Percentiles rank a stretch among this genome's conserved stretches.
phyloP scores from a whole-genome alignment of 2,113 vertebrate species.

The Anguilla japonica region DNA sequence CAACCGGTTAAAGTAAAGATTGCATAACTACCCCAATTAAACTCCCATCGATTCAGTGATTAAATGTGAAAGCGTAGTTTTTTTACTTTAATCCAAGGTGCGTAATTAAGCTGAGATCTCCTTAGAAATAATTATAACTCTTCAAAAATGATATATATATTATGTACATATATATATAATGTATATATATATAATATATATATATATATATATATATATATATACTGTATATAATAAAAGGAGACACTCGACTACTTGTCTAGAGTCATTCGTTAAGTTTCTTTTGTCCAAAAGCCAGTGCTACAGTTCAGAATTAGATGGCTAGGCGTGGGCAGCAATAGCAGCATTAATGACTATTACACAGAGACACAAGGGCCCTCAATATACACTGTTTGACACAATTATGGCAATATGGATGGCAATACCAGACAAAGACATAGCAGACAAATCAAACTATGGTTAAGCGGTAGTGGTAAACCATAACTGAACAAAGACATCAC shows the following conservation, averaged over 20 bases:
- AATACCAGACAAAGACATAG: too few species aligned
- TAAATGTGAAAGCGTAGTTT: neutral
- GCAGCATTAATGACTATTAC: neutral
- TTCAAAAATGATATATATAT: neutral
- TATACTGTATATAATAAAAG: too few species aligned
- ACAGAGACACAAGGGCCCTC: neutral
- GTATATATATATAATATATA: too few species aligned
- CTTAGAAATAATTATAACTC: neutral
- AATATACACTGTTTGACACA: too few species aligned
- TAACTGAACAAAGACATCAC: too few species aligned
- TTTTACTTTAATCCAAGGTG: constrained; percentile 13
- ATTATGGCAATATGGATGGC: too few species aligned
- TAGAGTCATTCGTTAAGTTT: neutral
- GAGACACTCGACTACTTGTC: neutral
- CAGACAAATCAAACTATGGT: too few species aligned
- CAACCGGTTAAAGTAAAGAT: neutral
- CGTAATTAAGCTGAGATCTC: neutral
- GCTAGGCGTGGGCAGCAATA: neutral
- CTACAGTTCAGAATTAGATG: neutral
- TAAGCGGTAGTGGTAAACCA: too few species aligned
- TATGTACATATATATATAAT: too few species aligned
- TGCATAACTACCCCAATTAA: constrained; percentile 7
- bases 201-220: too few species aligned
- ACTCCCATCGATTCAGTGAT: constrained; percentile 26
- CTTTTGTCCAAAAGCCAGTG: neutral